Conservation (phyloP, 2,888 invertebrate species). For the Lasioglossum malachurum region DNA sequence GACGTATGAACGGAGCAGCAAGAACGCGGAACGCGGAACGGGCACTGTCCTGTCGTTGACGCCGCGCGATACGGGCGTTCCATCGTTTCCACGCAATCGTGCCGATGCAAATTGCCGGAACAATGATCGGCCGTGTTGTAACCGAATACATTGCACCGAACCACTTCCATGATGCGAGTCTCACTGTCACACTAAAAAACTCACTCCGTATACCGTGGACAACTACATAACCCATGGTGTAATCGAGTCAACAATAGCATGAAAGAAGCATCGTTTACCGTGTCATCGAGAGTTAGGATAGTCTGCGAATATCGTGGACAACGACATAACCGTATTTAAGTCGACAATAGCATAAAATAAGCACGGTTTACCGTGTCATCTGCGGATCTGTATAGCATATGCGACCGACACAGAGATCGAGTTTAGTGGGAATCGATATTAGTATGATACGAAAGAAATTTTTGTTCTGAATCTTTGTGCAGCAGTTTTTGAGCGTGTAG, state of each 20-base stretch:
- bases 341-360: background rate
- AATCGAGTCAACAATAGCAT: background rate
- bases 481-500: background rate
- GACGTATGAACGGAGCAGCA: constrained; percentile 47
- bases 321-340: background rate
- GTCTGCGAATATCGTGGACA: background rate
- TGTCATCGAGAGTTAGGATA: background rate
- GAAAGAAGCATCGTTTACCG: background rate
- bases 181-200: background rate
- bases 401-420: background rate
- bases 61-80: constrained; percentile 55
- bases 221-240: background rate
- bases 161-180: constrained; percentile 1
- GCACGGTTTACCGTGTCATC: background rate
- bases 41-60: constrained; percentile 56
- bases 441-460: background rate
- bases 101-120: constrained; percentile 55
- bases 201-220: background rate
- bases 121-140: constrained; percentile 55
- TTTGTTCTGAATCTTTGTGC: background rate
- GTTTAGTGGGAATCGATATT: background rate
- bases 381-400: background rate
- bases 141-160: constrained; percentile 20
- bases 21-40: constrained; percentile 68
- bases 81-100: constrained; percentile 61